Evolutionary conservation across 1,140 invertebrate genomes (phyloP), one percentile per base, ranked within the genome.

Genomic region (Cydia pomonella): DNA sequence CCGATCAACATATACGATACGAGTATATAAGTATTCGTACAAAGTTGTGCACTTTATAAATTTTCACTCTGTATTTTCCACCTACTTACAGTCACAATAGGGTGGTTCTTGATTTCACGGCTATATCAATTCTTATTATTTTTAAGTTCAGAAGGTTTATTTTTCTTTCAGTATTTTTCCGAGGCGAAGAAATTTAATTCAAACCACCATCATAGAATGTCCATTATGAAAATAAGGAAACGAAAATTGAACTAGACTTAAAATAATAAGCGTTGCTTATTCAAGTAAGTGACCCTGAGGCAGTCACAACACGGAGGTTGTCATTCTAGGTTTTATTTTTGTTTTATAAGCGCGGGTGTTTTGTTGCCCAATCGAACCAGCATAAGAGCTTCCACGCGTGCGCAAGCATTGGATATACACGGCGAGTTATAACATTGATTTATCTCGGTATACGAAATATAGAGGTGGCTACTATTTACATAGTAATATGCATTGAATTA

Each of bases 401-500:
- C 3, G 6, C 62, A 25, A 64, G 25, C 63, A 29, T 5, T 12
- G 25, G 13, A 18, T 18, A 23, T 53, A 53, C 7, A 59, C 21
- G 53, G 2, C 53, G 9, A 2, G 21, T 77, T 79, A 79, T 78
- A 82, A 82, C 64, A 85, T 81, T 81, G 74, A 75, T 77, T 76
- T 80, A 81, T 82, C 74, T 75, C 77, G 77, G 71, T 74, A 63
- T 33, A 72, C 76, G 71, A 71, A 75, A 73, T 77, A 76, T 78
- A 73, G 10, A 21, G 63, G 66, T 76, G 75, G 64, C 64, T 69
- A 41, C 21, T 77, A 86, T 86, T 86, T 83, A 75, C 84, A 86
- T 86, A 82, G 80, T 84, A 86, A 86, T 84, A 33, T 74, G n/a
- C 41, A 71, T 73, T 82, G 79, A 86, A 83, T 84, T 81, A 83